A percentile compares a stretch with the other conserved stretches of the same genome.
Evolutionary conservation across 2,797 vertebrate species (phyloP).

Genomic region (Melopsittacus undulatus): DNA sequence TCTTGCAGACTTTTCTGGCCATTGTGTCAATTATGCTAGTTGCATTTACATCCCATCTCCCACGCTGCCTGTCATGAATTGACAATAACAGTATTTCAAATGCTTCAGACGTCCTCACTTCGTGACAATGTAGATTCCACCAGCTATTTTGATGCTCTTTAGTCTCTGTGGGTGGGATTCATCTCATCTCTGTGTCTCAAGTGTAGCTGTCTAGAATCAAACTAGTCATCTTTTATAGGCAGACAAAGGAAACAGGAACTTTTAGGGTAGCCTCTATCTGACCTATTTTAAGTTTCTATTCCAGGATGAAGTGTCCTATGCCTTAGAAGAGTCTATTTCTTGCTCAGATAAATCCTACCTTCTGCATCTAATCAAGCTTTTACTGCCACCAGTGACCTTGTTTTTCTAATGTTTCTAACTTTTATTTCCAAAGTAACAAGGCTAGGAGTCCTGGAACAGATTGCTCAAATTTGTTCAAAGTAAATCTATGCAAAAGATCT

Average conservation of each 20-base stretch:
- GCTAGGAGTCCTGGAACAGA: background rate
- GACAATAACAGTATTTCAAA: background rate
- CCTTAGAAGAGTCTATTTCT: background rate
- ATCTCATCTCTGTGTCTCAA: background rate
- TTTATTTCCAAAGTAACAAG: background rate
- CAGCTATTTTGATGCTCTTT: background rate
- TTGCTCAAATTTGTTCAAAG: conserved; percentile 28
- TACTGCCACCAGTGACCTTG: background rate
- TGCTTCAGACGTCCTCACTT: background rate
- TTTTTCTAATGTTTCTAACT: conserved; percentile 23
- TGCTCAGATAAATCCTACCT: background rate
- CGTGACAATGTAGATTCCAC: background rate
- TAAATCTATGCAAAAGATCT: conserved; percentile 2
- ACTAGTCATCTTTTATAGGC: background rate
- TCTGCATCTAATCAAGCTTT: conserved; percentile 4
- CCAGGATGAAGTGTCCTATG: background rate
- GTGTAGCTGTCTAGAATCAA: background rate
- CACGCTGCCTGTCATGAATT: background rate
- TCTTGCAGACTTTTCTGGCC: background rate
- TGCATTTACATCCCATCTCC: background rate
- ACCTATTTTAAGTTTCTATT: conserved; percentile 1
- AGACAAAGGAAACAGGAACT: background rate
- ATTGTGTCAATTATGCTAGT: background rate
- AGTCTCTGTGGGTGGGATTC: background rate
- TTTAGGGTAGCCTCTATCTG: background rate